These are phyloP conservation scores for Forpus xanthops DNA, from an alignment of 2,797 vertebrate species.

Conservation along the genomic window DNA sequence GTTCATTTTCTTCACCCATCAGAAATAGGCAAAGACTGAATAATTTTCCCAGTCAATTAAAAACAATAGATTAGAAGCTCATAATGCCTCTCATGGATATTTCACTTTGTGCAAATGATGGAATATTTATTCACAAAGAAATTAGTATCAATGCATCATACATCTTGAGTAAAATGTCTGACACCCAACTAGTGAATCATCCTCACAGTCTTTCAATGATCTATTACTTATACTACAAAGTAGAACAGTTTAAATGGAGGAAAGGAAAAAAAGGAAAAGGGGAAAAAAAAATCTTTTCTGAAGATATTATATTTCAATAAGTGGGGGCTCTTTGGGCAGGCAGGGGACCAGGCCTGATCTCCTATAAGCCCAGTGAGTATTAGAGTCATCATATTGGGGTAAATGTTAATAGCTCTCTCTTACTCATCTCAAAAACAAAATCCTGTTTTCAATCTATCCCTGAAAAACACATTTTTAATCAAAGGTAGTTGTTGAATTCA, in stretches of 20 bases:
- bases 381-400: not conserved
- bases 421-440: not conserved
- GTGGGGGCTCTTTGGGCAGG: not conserved
- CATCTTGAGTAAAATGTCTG: not conserved
- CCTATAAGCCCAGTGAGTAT: not conserved
- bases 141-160: not conserved
- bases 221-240: not conserved
- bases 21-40: not conserved
- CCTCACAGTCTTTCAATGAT: not conserved
- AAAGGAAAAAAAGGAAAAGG: not conserved
- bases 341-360: not conserved
- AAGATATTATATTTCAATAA: not conserved
- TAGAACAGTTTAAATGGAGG: not conserved
- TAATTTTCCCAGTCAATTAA: not conserved
- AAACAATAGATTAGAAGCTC: not conserved
- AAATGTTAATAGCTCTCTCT: not conserved
- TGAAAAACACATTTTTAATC: not conserved
- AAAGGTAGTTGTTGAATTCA: slow-evolving; percentile 6
- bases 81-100: not conserved
- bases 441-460: not conserved
- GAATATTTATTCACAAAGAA: not conserved
- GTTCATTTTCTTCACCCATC: not conserved
- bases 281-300: not conserved
- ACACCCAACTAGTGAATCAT: not conserved
- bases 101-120: not conserved